Conservation (phyloP, 2,888 invertebrate genomes). For the Nebria salina region DNA sequence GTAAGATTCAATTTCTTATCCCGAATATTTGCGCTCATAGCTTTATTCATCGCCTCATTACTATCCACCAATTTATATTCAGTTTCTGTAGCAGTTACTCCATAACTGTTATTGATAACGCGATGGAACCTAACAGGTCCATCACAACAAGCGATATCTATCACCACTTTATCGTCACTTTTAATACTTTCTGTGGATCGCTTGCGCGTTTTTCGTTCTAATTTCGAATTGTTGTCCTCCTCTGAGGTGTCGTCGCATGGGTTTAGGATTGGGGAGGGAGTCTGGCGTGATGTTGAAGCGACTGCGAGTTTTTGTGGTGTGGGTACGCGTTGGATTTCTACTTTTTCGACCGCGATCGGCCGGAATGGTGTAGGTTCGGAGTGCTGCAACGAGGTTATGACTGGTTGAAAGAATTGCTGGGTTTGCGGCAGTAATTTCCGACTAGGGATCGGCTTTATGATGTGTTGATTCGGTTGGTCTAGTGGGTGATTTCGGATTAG, state of each 20-base stretch:
- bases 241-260: conserved; percentile 41
- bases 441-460: conserved; percentile 69
- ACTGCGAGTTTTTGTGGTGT: conserved; percentile 32
- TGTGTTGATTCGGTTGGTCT: conserved; percentile 50
- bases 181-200: conserved; percentile 35
- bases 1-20: conserved; percentile 56
- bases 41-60: conserved; percentile 59
- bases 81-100: conserved; percentile 54
- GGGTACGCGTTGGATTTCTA: conserved; percentile 19
- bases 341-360: conserved; percentile 48
- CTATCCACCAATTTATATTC: conserved; percentile 49
- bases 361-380: conserved; percentile 59
- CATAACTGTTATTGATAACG: conserved; percentile 85
- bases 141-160: conserved; percentile 92
- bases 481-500: conserved; percentile 66
- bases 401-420: conserved; percentile 54
- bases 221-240: conserved; percentile 37
- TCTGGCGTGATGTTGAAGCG: conserved; percentile 37
- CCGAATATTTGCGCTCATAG: conserved; percentile 61
- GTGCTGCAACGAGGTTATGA: conserved; percentile 53
- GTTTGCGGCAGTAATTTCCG: conserved; percentile 57
- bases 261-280: conserved; percentile 39
- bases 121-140: conserved; percentile 89
- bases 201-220: conserved; percentile 35
- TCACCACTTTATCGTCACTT: conserved; percentile 68